Evolutionary conservation across 30 jellyfish, hydroid and myxozoan species (phyloP), one percentile per base, ranked within the genome.

Genomic region (Turritopsis rubra): DNA sequence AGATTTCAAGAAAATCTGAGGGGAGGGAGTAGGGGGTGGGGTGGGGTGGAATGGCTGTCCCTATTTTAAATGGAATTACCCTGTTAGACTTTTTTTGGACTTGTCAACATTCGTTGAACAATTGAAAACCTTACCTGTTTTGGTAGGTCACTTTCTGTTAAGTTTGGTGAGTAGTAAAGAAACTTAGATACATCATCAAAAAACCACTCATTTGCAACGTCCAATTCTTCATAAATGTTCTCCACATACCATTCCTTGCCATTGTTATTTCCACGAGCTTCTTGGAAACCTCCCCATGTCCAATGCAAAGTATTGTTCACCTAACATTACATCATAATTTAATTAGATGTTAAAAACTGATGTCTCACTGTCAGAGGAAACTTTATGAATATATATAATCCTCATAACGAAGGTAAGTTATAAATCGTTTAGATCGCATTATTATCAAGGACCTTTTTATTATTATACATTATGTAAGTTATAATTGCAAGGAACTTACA

Each of bases 201-300:
- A 66, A 75, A 93, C 99, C 99, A 93, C 80, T 93, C 99, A 76
- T 93, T 93, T 17, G 96, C 95, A 25, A 86, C 95, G 80, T 93
- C 99, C 52, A 93, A 73, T 73, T 93, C 99, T 86, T 93, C 99
- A 88, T 88, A 89, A 26, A 93, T 93, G 66, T 93, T 93, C 66
- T 93, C 99, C 24, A 93, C 96, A 86, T 93, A 93, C 99, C 99
- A 93, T 72, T 93, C 96, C 27, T 72, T 75, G 8, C 99, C 99
- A 83, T 88, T 88, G 29, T 79, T 80, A 31, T 84, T 74, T 21
- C 99, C 99, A 41, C 99, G 82, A 26, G 96, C 99, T 65, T 90
- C 99, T 93, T 93, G 99, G 79, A 93, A 93, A 24, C 99, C 99
- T 8, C 99, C 99, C 83, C 80, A 88, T 18, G 95, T 88, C 99